Base-by-base conservation (phyloP, 2,113 vertebrate genomes). In the Platichthys stellatus region DNA sequence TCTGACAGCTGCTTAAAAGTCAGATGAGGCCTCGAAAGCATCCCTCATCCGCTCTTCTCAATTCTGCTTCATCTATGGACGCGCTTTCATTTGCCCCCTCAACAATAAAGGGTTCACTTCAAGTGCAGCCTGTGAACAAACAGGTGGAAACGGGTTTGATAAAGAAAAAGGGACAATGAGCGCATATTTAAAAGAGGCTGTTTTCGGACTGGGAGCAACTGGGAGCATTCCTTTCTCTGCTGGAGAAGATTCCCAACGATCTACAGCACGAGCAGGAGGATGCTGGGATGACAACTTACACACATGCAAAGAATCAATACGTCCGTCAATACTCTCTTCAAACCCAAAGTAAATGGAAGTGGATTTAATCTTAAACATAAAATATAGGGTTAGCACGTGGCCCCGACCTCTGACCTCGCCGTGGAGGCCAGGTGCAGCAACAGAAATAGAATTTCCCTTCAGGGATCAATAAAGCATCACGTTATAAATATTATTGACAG, bases 1-100 rank as follows among this genome's bases (percentile, higher is more conserved):
- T 72, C 59, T 74, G 84, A 84, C 82, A 81, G 82, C 72, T 62
- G 69, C 74, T 85, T 82, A 65, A 84, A 81, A 87, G 77, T 76
- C 74, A 47, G 70, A 69, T 21, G 65, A 59, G 53, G 74, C 71
- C 72, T 58, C 63, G 69, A 63, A 72, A 71, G 63, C 62, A 24
- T 65, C 43, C 9, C 60, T 58, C 40, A 20, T 78, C 63, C 65
- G 73, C 26, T 18, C 10, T 59, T 54, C 68, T 59, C n/a, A 38
- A 54, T 58, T 0, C n/a, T 13, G 7, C 76, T 82, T 82, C 31
- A 72, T 80, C 83, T 78, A 78, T 15, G 13, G 74, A 15, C 66
- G 65, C 69, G 69, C 80, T 83, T 79, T 72, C 57, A 79, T 79
- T 59, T n/a, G 24, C 28, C 67, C 72, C n/a, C 15, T 6, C 2